Base-by-base conservation (phyloP, 2,113 vertebrate species). In the Holacanthus passer region DNA sequence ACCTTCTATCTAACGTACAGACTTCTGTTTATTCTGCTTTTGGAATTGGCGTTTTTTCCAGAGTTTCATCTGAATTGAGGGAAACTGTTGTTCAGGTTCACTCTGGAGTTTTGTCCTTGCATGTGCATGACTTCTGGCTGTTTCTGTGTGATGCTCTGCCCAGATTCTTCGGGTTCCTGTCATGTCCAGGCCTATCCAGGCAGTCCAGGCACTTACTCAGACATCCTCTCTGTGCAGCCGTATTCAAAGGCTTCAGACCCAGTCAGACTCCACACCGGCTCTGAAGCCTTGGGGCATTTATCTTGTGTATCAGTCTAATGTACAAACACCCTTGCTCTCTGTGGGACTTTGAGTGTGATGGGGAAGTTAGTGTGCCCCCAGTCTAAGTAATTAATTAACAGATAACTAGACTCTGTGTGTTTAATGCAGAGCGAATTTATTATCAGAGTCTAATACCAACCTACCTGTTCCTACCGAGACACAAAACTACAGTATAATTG, bases 141-240 rank as follows among this genome's bases (percentile, higher is more conserved):
- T 47, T 58, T n/a, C 12, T 76, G 13, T 29, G 47, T 2, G 19
- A 24, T 27, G 55, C 62, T 37, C 39, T 48, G 17, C 45, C 41
- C 43, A 79, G 81, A 86, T 87, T 87, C 66, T 69, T 87, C 50
- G 76, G 62, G 16, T 79, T 84, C 56, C 55, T 79, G 45, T 53
- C 78, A 48, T 48, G 84, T 82, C 50, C 24, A 59, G 48, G n/a
- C 84, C 43, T 55, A 74, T 84, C 48, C 62, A 48, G 35, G 17
- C 3, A 17, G 53, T 74, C 66, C 1, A 71, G 62, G n/a, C 32
- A 20, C 41, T 67, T 32, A 19, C 27, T 41, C 41, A 14, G 66
- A 43, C 12, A 22, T 32, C 3, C 2, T 37, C 50, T 50, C 43
- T 76, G 27, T 41, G 19, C 17, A 62, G 63, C 60, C 31, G 5